Percentiles rank a stretch among this genome's conserved stretches.
These are phyloP conservation scores for Orchesella flavescens DNA, from an alignment of 2,888 invertebrate species.

Conservation along the genomic window DNA sequence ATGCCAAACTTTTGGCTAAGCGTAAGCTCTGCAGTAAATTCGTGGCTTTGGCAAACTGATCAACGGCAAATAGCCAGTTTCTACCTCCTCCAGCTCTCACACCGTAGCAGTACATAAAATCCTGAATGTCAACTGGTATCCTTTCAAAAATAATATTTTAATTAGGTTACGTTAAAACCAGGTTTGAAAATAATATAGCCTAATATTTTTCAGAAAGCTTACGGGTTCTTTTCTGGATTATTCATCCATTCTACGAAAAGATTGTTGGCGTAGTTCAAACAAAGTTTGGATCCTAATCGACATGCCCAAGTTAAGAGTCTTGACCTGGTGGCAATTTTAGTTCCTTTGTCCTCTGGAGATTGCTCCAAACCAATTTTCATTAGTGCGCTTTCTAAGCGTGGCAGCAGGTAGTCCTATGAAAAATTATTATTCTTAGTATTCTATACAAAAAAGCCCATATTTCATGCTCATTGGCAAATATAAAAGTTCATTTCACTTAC, in stretches of 20 bases:
- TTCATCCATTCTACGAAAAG: constrained; percentile 51
- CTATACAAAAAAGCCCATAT: no score
- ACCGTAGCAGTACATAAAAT: constrained; percentile 61
- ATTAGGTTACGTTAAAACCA: neutral
- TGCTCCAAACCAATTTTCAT: constrained; percentile 61
- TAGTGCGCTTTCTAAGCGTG: constrained; percentile 56
- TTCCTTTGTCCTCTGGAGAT: constrained; percentile 43
- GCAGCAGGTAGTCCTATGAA: constrained; percentile 62
- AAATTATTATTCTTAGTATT: no score
- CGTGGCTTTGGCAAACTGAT: constrained; percentile 49
- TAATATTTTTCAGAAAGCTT: constrained; percentile 3
- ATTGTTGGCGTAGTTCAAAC: constrained; percentile 51
- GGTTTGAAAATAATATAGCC: no score
- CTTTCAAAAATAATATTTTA: constrained; percentile 17
- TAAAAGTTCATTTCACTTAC: constrained; percentile 19
- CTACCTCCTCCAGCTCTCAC: constrained; percentile 53
- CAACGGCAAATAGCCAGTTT: constrained; percentile 49
- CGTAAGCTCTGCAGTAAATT: constrained; percentile 43
- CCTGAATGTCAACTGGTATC: constrained; percentile 56
- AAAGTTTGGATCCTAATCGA: constrained; percentile 42
- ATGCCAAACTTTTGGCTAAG: constrained; percentile 57
- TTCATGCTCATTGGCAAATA: no score
- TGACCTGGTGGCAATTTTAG: constrained; percentile 44
- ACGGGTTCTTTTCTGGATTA: constrained; percentile 57
- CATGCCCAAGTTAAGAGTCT: constrained; percentile 60